phyloP scores from a whole-genome alignment of 2,888 invertebrate genomes.

The Ferrisia virgata region DNA sequence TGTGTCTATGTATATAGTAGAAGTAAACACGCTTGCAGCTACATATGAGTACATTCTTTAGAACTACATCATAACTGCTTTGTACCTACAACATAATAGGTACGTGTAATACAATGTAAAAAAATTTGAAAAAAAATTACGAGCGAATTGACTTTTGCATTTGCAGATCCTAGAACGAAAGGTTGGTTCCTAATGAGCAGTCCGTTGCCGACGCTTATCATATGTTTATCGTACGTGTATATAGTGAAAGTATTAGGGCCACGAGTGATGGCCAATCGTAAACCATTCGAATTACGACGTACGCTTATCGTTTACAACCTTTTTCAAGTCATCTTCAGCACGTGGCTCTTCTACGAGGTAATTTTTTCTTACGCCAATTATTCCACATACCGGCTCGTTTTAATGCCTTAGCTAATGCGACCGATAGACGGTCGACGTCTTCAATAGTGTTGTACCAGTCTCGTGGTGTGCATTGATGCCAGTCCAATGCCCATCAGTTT shows the following conservation, averaged over 20 bases:
- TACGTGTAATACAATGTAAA: too few species aligned
- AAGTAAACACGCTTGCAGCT: too few species aligned
- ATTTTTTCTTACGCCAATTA: conserved; percentile 46
- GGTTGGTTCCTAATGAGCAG: conserved; percentile 92
- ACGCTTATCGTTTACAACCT: conserved; percentile 80
- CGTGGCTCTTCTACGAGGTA: conserved; percentile 73
- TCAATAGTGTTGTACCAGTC: neutral
- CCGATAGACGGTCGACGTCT: neutral
- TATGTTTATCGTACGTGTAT: conserved; percentile 85
- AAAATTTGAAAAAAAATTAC: too few species aligned
- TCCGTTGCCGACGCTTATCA: conserved; percentile 84
- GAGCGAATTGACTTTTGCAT: neutral
- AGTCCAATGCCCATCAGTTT: too few species aligned
- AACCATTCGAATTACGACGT: conserved; percentile 72
- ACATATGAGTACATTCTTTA: too few species aligned
- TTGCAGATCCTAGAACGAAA: conserved; percentile 81
- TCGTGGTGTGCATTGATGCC: neutral
- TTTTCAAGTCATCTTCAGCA: conserved; percentile 74
- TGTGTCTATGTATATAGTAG: neutral
- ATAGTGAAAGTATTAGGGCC: conserved; percentile 83
- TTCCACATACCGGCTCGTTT: neutral
- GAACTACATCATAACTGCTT: too few species aligned
- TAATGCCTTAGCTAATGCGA: neutral
- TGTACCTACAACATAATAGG: too few species aligned
- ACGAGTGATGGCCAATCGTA: conserved; percentile 78